Evolutionary conservation across 1,140 invertebrate genomes (phyloP), one percentile per base, ranked within the genome.

Genomic region (Cherax destructor): DNA sequence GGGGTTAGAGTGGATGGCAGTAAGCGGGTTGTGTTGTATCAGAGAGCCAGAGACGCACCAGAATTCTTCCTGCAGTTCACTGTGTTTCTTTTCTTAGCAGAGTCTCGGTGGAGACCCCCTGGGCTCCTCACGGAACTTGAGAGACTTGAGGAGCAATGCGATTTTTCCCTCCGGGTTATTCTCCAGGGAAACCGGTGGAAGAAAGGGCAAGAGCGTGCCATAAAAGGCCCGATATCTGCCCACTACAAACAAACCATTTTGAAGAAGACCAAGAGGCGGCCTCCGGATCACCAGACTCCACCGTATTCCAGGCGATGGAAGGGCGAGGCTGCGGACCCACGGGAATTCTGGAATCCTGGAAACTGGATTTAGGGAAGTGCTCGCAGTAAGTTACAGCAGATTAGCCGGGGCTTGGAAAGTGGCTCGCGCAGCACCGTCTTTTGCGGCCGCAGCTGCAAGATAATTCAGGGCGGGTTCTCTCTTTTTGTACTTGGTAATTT

Each of bases 311-410:
- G 69, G 79, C 88, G 88, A 90, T 90, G 88, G 88, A 90, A 90
- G 88, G 88, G 88, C 80, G 88, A 90, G 72, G 61, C 65, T 56
- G 69, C 50, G 88, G 79, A 83, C 88, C 81, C 88, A 9, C 81
- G 88, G 88, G 88, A 90, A 90, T 90, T 83, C 88, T 84, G 88
- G 88, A 83, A 90, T 80, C 86, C 86, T 88, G 86, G 86, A 88
- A 88, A 90, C 88, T 90, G 88, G 88, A 90, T 90, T 90, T 90
- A 90, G 88, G 88, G 88, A 90, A 90, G 88, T 90, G 88, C 88
- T 90, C 80, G 88, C 79, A 90, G 88, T 90, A 90, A 90, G 88
- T 90, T 90, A 90, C 88, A 90, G 79, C 88, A 90, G 88, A 90
- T 90, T 90, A 90, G 81, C 80, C 79, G 69, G 88, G 88, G 69